Conservation (phyloP, 2,113 vertebrate genomes). For the Syrmaticus mikado region DNA sequence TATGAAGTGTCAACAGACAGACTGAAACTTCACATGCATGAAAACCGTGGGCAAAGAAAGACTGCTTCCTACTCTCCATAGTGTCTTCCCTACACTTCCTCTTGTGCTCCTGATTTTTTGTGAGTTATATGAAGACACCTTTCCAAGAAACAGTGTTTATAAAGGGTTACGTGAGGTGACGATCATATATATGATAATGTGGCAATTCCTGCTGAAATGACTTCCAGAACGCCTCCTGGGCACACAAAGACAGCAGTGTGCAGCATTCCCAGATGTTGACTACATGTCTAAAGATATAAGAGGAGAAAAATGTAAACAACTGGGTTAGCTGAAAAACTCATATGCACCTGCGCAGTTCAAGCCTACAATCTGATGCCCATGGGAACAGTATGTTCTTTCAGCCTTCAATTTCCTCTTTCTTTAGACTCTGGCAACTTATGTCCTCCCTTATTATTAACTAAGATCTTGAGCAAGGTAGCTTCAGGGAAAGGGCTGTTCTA, state of each 20-base stretch:
- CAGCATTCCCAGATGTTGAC: not conserved
- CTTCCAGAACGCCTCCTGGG: slow-evolving; percentile 24
- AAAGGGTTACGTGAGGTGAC: slow-evolving; percentile 2
- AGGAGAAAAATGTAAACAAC: not conserved
- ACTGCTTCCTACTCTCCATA: not conserved
- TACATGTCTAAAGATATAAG: not conserved
- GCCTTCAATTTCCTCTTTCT: not conserved
- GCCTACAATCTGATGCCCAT: not conserved
- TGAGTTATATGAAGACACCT: not conserved
- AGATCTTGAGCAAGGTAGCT: not conserved
- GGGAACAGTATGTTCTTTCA: not conserved
- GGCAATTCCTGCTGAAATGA: not conserved
- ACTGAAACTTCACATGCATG: accelerated
- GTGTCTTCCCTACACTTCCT: not conserved
- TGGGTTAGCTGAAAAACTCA: not conserved
- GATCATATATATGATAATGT: not conserved
- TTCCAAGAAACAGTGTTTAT: not conserved
- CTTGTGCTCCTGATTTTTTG: not conserved
- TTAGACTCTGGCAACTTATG: not conserved
- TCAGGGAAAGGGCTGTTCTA: not conserved
- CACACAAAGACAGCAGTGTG: not conserved
- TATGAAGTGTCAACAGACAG: not conserved
- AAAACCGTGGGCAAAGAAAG: not conserved
- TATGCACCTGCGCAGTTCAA: not conserved
- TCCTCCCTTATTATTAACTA: not conserved